A percentile compares a stretch with the other conserved stretches of the same genome.
Conservation (phyloP, 2,888 invertebrate species). For the Phaonia tiefii region DNA sequence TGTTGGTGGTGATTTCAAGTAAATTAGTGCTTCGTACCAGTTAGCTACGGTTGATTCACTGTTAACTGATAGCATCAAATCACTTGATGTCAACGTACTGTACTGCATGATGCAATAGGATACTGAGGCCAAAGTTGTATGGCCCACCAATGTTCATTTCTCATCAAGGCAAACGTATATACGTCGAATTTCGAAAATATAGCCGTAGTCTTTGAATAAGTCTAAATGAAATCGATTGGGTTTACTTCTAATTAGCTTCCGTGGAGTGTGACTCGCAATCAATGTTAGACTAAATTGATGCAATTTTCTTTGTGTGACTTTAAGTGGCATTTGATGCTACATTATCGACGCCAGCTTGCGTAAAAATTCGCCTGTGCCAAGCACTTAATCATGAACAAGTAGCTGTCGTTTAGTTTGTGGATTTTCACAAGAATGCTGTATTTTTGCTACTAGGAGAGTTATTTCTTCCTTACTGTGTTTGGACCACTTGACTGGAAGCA, state of each 20-base stretch:
- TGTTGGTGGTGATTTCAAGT: constrained; percentile 24
- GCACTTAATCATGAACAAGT: constrained; percentile 58
- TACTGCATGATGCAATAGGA: too few relatives aligned
- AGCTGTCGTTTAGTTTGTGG: constrained; percentile 57
- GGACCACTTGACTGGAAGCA: constrained; percentile 16
- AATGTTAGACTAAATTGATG: constrained; percentile 33
- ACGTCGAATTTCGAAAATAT: constrained; percentile 5
- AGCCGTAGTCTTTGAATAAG: constrained; percentile 44
- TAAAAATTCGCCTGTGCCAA: constrained; percentile 43
- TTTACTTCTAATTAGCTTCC: constrained; percentile 42
- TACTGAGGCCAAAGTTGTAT: constrained; percentile 57
- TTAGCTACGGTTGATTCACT: not conserved
- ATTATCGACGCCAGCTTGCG: constrained; percentile 35
- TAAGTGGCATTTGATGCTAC: constrained; percentile 58
- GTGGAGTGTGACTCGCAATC: constrained; percentile 32
- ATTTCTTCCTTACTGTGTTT: not conserved
- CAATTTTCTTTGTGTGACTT: constrained; percentile 34
- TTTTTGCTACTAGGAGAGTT: not conserved
- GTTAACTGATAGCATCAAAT: constrained; percentile 25
- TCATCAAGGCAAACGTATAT: constrained; percentile 6
- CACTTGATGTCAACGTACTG: constrained; percentile 32
- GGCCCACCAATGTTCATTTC: constrained; percentile 32
- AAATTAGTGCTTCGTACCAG: constrained; percentile 38
- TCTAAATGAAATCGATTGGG: constrained; percentile 51
- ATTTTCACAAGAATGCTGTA: constrained; percentile 24